phyloP scores from a whole-genome alignment of 2,888 invertebrate genomes.

The Epinotia brunnichana region DNA sequence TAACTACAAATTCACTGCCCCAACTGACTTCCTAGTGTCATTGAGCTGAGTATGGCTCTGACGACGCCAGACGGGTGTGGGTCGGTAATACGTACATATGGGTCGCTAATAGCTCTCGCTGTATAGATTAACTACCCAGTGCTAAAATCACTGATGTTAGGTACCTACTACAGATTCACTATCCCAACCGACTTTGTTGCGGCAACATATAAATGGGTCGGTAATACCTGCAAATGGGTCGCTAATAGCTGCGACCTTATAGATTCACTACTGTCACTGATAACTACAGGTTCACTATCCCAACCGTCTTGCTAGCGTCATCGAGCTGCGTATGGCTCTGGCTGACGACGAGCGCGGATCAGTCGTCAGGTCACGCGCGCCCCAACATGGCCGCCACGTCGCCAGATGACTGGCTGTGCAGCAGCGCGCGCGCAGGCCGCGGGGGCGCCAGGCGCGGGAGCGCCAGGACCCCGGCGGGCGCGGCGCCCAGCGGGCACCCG shows the following conservation, averaged over 20 bases:
- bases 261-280: not conserved
- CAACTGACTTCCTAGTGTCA: not conserved
- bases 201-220: not conserved
- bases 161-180: not conserved
- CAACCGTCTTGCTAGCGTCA: not conserved
- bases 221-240: too few species aligned
- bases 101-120: not conserved
- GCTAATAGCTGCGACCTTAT: not conserved
- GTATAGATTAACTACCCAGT: too few species aligned
- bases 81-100: not conserved
- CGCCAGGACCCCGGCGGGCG: slow-evolving; percentile 78
- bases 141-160: too few species aligned
- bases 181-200: not conserved
- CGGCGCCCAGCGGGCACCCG: slow-evolving; percentile 73
- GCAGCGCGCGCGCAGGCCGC: slow-evolving; percentile 72
- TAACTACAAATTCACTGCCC: not conserved
- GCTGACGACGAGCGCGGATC: slow-evolving; percentile 54
- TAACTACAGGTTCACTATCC: slow-evolving; percentile 22
- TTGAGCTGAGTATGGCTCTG: not conserved
- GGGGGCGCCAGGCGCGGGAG: slow-evolving; percentile 71
- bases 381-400: slow-evolving; percentile 86
- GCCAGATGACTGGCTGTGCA: slow-evolving; percentile 86
- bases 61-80: not conserved
- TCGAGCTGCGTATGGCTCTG: slow-evolving; percentile 21
- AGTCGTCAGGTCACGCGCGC: slow-evolving; percentile 83